Conservation (phyloP, 2,888 invertebrate species). For the Scaptomyza flava region DNA sequence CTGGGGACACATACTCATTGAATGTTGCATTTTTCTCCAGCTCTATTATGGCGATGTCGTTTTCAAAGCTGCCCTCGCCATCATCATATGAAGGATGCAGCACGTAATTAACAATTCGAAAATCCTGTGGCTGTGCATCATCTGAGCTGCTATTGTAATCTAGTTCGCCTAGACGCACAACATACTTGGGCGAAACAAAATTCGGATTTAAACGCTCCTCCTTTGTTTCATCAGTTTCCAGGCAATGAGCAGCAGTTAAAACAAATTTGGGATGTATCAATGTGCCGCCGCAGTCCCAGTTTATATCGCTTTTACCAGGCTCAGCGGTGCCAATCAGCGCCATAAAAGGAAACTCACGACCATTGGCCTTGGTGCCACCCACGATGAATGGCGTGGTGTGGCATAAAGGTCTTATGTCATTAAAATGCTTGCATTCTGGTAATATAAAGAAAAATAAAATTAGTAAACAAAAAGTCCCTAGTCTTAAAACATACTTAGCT, state of each 20-base stretch:
- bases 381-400: constrained; percentile 63
- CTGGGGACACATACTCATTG: constrained; percentile 84
- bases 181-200: constrained; percentile 58
- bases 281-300: constrained; percentile 86
- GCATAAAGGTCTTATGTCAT: constrained; percentile 47
- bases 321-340: constrained; percentile 67
- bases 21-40: constrained; percentile 82
- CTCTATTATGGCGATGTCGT: constrained; percentile 86
- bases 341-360: constrained; percentile 82
- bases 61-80: constrained; percentile 76
- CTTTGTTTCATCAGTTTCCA: constrained; percentile 59
- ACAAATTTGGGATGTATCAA: constrained; percentile 86
- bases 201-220: constrained; percentile 64
- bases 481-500: no score
- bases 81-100: constrained; percentile 84
- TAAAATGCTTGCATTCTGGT: constrained; percentile 60
- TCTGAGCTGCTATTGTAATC: constrained; percentile 74
- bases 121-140: constrained; percentile 76
- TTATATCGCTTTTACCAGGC: constrained; percentile 21
- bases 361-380: constrained; percentile 66
- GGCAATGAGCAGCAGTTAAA: constrained; percentile 87
- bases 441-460: background rate
- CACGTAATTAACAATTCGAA: constrained; percentile 72
- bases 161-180: constrained; percentile 83
- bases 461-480: background rate